Percentiles rank a stretch among this genome's conserved stretches.
Evolutionary conservation across 2,797 vertebrate species (phyloP).

Genomic region (Lerista edwardsae): DNA sequence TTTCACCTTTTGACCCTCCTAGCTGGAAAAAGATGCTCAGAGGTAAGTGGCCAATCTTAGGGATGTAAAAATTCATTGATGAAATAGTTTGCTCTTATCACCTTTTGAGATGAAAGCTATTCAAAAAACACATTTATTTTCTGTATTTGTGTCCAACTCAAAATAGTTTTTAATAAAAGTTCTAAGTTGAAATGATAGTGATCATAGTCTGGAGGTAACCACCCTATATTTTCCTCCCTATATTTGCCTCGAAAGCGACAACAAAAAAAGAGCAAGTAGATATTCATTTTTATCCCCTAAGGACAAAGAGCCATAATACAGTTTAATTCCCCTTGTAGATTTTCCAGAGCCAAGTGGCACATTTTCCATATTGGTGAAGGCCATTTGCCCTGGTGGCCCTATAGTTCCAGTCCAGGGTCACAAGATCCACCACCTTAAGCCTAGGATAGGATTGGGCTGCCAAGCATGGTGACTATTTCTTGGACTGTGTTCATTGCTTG

Average conservation of each 20-base stretch:
- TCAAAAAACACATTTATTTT: constrained; percentile 69
- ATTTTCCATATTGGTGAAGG: too few species aligned
- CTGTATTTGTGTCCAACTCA: constrained; percentile 62
- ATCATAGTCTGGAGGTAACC: constrained; percentile 63
- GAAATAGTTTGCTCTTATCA: constrained; percentile 53
- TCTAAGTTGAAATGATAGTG: constrained; percentile 64
- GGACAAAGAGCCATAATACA: constrained; percentile 27
- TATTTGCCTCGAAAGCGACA: background rate
- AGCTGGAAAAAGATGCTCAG: constrained; percentile 69
- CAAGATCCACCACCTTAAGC: too few species aligned
- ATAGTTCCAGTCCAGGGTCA: too few species aligned
- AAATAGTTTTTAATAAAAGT: constrained; percentile 73
- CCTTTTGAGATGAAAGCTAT: constrained; percentile 68
- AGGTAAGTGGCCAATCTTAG: constrained; percentile 64
- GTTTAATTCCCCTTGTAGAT: constrained; percentile 5
- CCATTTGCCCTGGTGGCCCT: too few species aligned
- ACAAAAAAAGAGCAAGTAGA: accelerated
- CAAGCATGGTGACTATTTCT: background rate
- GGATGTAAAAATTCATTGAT: constrained; percentile 62
- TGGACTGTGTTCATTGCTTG: background rate
- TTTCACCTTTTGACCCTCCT: constrained; percentile 89
- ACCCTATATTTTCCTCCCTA: constrained; percentile 22
- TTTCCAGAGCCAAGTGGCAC: constrained; percentile 54
- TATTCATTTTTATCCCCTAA: constrained; percentile 20
- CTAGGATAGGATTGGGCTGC: too few species aligned